Evolutionary conservation across 2,888 invertebrate genomes (phyloP).

Genomic region (Sarcophaga variegata): DNA sequence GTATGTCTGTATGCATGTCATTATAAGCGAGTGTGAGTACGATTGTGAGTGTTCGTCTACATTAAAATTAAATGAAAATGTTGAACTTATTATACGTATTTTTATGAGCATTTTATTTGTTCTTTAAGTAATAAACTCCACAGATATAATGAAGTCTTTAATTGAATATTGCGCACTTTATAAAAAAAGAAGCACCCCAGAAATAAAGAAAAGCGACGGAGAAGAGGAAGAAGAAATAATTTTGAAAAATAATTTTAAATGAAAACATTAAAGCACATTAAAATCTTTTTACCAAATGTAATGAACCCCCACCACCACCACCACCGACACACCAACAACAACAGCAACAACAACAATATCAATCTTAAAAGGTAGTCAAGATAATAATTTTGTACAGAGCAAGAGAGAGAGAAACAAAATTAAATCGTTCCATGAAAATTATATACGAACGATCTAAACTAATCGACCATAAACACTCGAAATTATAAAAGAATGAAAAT

Average conservation of each 20-base stretch:
- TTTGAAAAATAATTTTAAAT: background rate
- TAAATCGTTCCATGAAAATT: too few species aligned
- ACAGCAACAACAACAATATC: background rate
- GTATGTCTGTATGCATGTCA: background rate
- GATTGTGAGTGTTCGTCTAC: background rate
- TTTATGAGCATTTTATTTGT: constrained; percentile 44
- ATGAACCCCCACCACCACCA: constrained; percentile 2
- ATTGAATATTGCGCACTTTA: constrained; percentile 70
- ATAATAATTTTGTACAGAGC: background rate
- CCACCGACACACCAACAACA: background rate
- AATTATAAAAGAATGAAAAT: constrained; percentile 37
- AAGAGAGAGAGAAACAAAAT: too few species aligned
- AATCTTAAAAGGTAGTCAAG: constrained; percentile 19
- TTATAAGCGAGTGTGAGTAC: too few species aligned
- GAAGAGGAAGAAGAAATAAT: too few species aligned
- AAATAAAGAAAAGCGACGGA: background rate
- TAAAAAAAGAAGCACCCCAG: constrained; percentile 34
- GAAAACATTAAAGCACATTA: constrained; percentile 61
- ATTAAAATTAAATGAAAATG: constrained; percentile 57
- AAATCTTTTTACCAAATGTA: constrained; percentile 38
- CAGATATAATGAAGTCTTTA: constrained; percentile 65
- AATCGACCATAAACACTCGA: constrained; percentile 67
- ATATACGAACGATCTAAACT: constrained; percentile 42
- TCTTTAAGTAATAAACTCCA: constrained; percentile 62
- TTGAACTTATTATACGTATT: constrained; percentile 38